phyloP scores from a whole-genome alignment of 2,113 vertebrate genomes.

The Garra rufa region DNA sequence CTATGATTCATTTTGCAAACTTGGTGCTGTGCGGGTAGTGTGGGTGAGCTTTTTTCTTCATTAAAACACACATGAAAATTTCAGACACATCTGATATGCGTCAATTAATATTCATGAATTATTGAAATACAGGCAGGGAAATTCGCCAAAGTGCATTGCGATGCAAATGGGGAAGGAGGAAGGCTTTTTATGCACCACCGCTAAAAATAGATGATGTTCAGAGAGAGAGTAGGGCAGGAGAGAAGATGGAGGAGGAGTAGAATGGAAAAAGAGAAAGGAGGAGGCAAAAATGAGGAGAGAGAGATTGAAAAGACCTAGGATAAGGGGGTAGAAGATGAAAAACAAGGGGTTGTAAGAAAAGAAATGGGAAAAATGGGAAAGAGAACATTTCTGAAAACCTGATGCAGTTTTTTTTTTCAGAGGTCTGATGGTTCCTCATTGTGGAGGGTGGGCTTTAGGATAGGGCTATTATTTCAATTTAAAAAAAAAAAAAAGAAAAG shows the following conservation, averaged over 20 bases:
- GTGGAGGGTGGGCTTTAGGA: constrained; percentile 6
- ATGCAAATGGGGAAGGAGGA: constrained; percentile 51
- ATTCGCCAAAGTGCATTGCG: constrained; percentile 52
- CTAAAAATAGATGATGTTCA: constrained; percentile 48
- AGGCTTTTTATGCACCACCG: constrained; percentile 29
- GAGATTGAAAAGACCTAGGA: not conserved
- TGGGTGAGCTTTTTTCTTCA: constrained; percentile 51
- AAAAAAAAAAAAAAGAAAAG: not conserved
- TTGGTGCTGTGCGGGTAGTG: not conserved
- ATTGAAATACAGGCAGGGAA: constrained; percentile 56
- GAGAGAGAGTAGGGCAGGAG: constrained; percentile 4
- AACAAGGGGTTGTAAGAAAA: not conserved
- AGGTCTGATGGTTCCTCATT: constrained; percentile 9
- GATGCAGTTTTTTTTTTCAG: not conserved
- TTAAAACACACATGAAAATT: constrained; percentile 53
- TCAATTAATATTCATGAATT: constrained; percentile 63
- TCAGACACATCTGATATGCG: constrained; percentile 54
- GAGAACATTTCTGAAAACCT: not conserved
- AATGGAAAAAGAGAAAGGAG: not conserved
- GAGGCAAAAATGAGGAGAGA: not conserved
- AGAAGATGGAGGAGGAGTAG: not conserved
- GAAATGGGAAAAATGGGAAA: not conserved
- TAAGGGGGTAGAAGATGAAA: not conserved
- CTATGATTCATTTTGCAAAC: constrained; percentile 37
- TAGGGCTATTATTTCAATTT: not conserved